phyloP scores from a whole-genome alignment of 2,797 vertebrate species.

The Sebastiscus albofasciatus region DNA sequence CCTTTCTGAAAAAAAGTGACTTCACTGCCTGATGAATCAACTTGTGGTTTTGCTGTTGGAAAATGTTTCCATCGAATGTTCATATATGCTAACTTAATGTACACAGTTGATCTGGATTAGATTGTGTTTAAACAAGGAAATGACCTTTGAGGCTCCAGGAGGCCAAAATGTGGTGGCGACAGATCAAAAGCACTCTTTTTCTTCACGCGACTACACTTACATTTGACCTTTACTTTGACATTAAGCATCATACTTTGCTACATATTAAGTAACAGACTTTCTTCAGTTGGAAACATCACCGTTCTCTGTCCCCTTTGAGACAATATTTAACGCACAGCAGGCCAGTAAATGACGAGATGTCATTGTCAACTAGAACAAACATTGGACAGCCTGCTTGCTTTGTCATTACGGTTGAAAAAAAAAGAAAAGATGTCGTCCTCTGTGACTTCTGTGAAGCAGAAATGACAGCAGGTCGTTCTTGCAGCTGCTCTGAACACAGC shows the following conservation, averaged over 20 bases:
- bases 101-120: constrained; percentile 6
- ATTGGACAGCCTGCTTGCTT: neutral
- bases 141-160: neutral
- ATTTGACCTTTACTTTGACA: neutral
- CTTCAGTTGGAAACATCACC: neutral
- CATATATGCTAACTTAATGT: neutral
- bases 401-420: neutral
- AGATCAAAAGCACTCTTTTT: neutral
- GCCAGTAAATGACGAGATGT: neutral
- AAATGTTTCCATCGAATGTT: neutral
- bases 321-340: neutral
- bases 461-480: constrained; percentile 48
- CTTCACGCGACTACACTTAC: neutral
- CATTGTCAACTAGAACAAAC: neutral
- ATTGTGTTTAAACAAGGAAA: constrained; percentile 2
- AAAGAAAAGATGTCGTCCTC: neutral
- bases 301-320: neutral
- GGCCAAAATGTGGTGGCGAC: neutral
- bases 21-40: constrained; percentile 10
- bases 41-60: constrained; percentile 4
- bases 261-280: neutral
- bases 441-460: constrained; percentile 29
- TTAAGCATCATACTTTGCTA: neutral
- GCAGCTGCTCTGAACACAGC: constrained; percentile 46
- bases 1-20: constrained; percentile 9